Evolutionary conservation across 1,140 invertebrate species (phyloP), one percentile per base, ranked within the genome.

Genomic region (Vanessa tameamea): DNA sequence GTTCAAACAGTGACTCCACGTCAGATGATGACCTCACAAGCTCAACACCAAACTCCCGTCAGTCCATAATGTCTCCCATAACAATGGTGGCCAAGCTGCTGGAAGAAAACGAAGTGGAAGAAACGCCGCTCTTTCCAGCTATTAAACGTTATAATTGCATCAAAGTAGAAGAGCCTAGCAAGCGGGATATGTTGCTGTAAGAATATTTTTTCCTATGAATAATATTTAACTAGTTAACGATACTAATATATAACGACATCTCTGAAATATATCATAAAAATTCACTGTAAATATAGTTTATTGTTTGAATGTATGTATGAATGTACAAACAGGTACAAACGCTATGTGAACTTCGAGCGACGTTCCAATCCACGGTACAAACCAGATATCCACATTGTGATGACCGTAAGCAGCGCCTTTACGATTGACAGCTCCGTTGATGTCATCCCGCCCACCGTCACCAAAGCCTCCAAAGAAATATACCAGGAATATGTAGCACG

Each of bases 261-360:
- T 43, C 3, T 43, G 9, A 9, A 43, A 43, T 43, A 9, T 9
- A 9, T 43, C 37, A 43, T 9, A 37, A 5, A 37, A 37, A 37
- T 20, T 0, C 20, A 0, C 20, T 20, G 20, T 0, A 20, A 0
- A 20, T 20, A 20, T 20, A 20, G 1, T 20, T 20, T 20, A 20
- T 20, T 20, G 20, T 20, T 20, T 20, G 20, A 51, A 51, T n/a
- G 13, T 51, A 51, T 15, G n/a, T 15, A n/a, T 15, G 13, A 15
- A 51, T 51, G 26, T 61, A n/a, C n/a, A n/a, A n/a, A n/a, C n/a
- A 93, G 96, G 14, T 98, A 98, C 85, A 97, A 96, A 92, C 96
- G 95, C 93, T 97, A 95, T 79, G 93, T 94, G 12, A 95, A 89
- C 93, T 94, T 91, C 83, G 94, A 89, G 79, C 92, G 82, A 76